Evolutionary conservation across 2,113 vertebrate species (phyloP).

Genomic region (Euleptes europaea): DNA sequence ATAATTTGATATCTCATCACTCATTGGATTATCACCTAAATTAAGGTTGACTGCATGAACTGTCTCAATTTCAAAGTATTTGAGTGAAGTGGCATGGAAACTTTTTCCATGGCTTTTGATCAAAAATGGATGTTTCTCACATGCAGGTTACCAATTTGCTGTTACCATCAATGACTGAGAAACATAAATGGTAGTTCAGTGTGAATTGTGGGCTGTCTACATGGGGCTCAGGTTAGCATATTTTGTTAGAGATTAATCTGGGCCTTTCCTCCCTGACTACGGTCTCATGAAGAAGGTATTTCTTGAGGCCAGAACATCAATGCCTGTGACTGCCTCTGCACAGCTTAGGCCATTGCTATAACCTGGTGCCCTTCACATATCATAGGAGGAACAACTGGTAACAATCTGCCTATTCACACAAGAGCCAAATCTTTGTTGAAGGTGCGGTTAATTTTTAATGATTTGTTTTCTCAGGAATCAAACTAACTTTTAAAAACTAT

Average conservation of each 20-base stretch:
- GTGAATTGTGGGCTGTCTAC: not conserved
- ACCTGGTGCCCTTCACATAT: slow-evolving; percentile 28
- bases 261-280: no score
- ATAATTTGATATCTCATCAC: no score
- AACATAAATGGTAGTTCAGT: no score
- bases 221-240: not conserved
- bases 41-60: not conserved
- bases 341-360: not conserved
- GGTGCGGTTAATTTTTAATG: slow-evolving; percentile 71
- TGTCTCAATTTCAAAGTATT: not conserved
- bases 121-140: no score
- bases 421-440: slow-evolving; percentile 63
- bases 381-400: slow-evolving; percentile 39
- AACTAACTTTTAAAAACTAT: slow-evolving; percentile 62
- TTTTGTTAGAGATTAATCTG: not conserved
- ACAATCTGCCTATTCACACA: slow-evolving; percentile 44
- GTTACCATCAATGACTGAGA: not conserved
- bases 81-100: not conserved
- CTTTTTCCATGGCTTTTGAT: not conserved
- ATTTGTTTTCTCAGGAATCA: slow-evolving; percentile 53
- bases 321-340: not conserved
- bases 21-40: not conserved
- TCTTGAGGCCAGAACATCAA: not conserved
- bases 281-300: no score
- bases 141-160: not conserved